Base-by-base conservation (phyloP, 1,140 invertebrate genomes). In the Aradophagus sp. region DNA sequence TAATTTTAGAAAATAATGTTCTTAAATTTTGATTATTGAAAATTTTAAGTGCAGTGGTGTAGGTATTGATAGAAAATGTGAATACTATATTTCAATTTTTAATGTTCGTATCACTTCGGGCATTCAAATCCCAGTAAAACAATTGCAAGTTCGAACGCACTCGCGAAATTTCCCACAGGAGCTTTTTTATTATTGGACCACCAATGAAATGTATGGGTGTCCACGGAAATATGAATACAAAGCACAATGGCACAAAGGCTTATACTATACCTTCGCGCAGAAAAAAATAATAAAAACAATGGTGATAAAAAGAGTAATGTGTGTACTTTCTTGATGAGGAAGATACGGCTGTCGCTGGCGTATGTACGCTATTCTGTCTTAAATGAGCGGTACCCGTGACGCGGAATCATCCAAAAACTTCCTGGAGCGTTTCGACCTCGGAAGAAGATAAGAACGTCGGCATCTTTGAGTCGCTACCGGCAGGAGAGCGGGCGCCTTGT, bases 381-480 rank as follows among this genome's bases (percentile, higher is more conserved):
- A 45, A 62, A 61, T 62, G 66, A 62, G 56, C 58, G 62, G 61
- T 65, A 66, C 61, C 67, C 69, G 61, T 62, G 69, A 73, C 69
- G 72, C 56, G 58, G 47, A 63, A 65, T 70, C 67, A 68, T 67
- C 73, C 62, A 58, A 74, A 71, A 68, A 74, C 77, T 74, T 77
- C 79, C 77, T 80, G 73, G 78, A 69, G 77, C 75, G 80, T 77
- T 77, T 77, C 76, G 77, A 80, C 79, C 76, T 75, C 77, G 71
- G 72, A 74, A 77, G 53, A 75, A 81, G 81, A 83, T 82, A 82
- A 82, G 77, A 59, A 68, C 71, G 80, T 77, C 79, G 77, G 78
- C 70, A 63, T 74, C 82, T 84, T 84, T 84, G 81, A 80, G 69
- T 68, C 68, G 52, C 52, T 74, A 70, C 53, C 69, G 70, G 71